phyloP scores from a whole-genome alignment of 2,888 invertebrate genomes.

The Anagyrus pseudococci region DNA sequence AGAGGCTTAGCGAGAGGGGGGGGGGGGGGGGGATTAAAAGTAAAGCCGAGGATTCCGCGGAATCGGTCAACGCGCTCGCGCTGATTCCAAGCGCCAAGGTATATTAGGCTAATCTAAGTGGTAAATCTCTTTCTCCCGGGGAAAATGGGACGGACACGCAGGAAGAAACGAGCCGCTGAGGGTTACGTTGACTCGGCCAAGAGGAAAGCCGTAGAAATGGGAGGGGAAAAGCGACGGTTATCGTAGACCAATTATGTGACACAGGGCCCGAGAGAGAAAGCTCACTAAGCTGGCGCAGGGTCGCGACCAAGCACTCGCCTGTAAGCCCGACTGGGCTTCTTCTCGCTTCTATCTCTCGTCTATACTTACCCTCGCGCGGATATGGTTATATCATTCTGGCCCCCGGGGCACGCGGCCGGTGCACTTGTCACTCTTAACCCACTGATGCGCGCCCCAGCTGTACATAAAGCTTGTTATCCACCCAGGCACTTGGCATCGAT shows the following conservation, averaged over 20 bases:
- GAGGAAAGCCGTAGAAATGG: conserved; percentile 37
- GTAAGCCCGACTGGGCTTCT: conserved; percentile 54
- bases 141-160: not conserved
- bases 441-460: not conserved
- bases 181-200: conserved; percentile 11
- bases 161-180: not conserved
- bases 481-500: not conserved
- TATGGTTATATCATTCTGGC: conserved; percentile 41
- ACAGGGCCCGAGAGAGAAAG: conserved; percentile 28
- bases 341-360: not conserved
- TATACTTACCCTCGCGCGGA: not conserved
- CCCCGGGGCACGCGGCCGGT: not conserved
- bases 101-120: too few species aligned
- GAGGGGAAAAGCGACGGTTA: not conserved
- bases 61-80: not conserved
- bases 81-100: too few species aligned
- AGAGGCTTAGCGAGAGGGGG: too few species aligned
- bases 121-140: too few species aligned
- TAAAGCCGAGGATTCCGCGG: not conserved
- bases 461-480: not conserved
- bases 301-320: conserved; percentile 41
- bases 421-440: conserved; percentile 15
- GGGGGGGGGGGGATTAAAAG: too few species aligned
- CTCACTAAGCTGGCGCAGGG: conserved; percentile 50
- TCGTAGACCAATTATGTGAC: conserved; percentile 27